Evolutionary conservation across 2,113 vertebrate species (phyloP), one percentile per base, ranked within the genome.

Genomic region (Coreoperca whiteheadi): DNA sequence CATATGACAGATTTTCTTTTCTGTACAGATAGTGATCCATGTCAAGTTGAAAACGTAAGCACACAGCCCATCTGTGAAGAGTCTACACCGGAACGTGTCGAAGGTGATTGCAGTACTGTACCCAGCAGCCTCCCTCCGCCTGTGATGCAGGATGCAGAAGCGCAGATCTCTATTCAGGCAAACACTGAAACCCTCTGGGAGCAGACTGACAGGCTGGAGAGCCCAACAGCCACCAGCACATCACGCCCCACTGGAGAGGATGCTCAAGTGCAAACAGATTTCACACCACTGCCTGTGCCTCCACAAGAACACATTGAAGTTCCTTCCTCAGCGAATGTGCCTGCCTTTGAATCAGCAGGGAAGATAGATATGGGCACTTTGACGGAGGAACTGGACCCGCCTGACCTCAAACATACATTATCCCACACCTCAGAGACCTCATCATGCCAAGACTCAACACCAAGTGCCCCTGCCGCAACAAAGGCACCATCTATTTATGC

Each of bases 401-500:
- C 80, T 59, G 81, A 89, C 34, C 76, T 75, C 56, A 61, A 59
- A 51, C 64, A 39, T 8, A 63, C 76, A 73, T 72, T 48, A 16
- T 37, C 79, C 39, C 46, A 56, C 39, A 80, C 76, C n/a, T 71
- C 81, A 8, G 88, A 84, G 67, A 80, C 85, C 67, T 63, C 81
- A 4, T 15, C 46, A 10, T 28, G 69, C 81, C 83, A 84, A 61
- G 82, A 74, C 14, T 69, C 87, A 8, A 34, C 86, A 34, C 70
- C 54, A 53, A 81, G 84, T 66, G 50, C 46, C 66, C 57, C 76
- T 2, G 57, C 82, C 16, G 56, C 90, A 68, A 20, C 89, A 56
- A 96, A 94, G 92, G 87, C 77, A 46, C 69, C 93, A 16, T 90
- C 92, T 56, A 32, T 94, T 84, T 95, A 96, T 64, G 92, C 94